These are phyloP conservation scores for Ancistrus triradiatus DNA, from an alignment of 2,113 vertebrate species.

Conservation along the genomic window DNA sequence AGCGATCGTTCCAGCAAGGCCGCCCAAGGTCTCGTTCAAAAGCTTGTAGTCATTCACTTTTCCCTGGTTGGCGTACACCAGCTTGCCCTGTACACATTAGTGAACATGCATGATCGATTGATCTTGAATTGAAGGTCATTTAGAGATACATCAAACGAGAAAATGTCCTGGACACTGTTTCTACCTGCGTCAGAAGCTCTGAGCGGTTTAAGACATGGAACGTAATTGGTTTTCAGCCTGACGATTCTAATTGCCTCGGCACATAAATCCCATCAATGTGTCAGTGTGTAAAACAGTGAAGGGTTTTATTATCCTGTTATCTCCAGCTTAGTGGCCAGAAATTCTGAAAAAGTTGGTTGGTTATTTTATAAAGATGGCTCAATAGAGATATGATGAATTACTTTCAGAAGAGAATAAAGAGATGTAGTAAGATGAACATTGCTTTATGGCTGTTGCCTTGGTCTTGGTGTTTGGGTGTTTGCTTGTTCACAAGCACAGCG, in stretches of 20 bases:
- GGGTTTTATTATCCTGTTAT: not conserved
- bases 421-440: too few relatives aligned
- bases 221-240: not conserved
- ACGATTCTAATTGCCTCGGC: slow-evolving; percentile 12
- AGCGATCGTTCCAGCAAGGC: slow-evolving; percentile 73
- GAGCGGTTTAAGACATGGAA: not conserved
- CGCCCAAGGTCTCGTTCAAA: slow-evolving; percentile 53
- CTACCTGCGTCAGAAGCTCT: too few relatives aligned
- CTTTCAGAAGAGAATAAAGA: too few relatives aligned
- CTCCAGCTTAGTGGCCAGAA: not conserved
- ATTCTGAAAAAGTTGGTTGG: too few relatives aligned
- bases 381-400: slow-evolving; percentile 8
- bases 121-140: not conserved
- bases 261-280: not conserved
- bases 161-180: too few relatives aligned
- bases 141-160: too few relatives aligned
- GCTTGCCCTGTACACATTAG: slow-evolving; percentile 68
- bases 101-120: not conserved
- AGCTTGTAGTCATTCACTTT: slow-evolving; percentile 67
- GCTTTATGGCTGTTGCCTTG: too few relatives aligned
- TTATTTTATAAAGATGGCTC: not conserved
- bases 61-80: slow-evolving; percentile 82
- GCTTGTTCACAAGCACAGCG: too few relatives aligned
- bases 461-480: too few relatives aligned
- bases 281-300: not conserved